Evolutionary conservation across 2,888 invertebrate genomes (phyloP).

Genomic region (Bimastos eiseni): DNA sequence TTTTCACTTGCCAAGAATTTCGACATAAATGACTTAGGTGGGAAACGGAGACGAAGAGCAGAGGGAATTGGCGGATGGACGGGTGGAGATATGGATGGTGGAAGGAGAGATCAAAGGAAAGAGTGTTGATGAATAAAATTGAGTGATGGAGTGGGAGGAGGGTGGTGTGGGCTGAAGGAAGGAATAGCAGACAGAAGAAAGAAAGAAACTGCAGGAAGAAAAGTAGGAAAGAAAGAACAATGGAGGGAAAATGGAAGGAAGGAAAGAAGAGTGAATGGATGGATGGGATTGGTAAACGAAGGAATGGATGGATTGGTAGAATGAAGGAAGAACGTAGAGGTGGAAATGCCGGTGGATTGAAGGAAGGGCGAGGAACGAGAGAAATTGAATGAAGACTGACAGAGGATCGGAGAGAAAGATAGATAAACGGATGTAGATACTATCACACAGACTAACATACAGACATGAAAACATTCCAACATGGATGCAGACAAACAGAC

Average conservation of each 20-base stretch:
- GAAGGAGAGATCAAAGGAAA: background rate
- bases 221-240: background rate
- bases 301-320: no score
- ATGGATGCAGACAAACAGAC: no score
- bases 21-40: background rate
- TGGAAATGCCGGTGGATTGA: no score
- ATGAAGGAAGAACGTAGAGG: no score
- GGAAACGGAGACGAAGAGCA: background rate
- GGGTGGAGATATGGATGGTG: background rate
- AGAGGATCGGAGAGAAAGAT: no score
- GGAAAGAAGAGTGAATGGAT: background rate
- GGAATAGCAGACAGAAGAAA: background rate
- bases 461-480: no score
- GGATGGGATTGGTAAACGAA: no score
- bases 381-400: no score
- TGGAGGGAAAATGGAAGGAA: background rate
- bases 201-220: background rate
- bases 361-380: no score
- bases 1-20: background rate
- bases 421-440: no score
- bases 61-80: background rate
- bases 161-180: background rate
- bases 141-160: background rate
- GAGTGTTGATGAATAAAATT: no score
- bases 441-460: no score